A percentile compares a stretch with the other conserved stretches of the same genome.
These are phyloP conservation scores for Argyrosomus japonicus DNA, from an alignment of 2,113 vertebrate genomes.

Conservation along the genomic window DNA sequence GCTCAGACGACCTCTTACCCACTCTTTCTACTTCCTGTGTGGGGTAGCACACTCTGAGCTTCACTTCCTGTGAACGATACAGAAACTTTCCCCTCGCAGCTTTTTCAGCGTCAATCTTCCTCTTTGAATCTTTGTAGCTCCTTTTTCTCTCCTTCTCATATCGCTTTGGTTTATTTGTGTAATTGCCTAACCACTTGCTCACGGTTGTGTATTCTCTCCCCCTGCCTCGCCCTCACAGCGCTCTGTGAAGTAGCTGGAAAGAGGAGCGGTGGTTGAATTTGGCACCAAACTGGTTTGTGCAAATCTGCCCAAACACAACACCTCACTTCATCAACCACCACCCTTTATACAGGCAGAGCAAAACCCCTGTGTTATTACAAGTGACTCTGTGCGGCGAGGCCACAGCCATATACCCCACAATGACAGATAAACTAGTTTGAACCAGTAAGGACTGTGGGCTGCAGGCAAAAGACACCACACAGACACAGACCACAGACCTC, in stretches of 20 bases:
- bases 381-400: constrained; percentile 56
- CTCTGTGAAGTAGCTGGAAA: constrained; percentile 16
- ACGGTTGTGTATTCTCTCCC: background rate
- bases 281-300: constrained; percentile 21
- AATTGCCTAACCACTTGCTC: constrained; percentile 17
- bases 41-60: constrained; percentile 39
- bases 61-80: constrained; percentile 58
- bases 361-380: constrained; percentile 56
- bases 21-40: constrained; percentile 67
- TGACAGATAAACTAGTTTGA: constrained; percentile 68
- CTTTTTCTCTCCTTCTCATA: background rate
- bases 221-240: background rate
- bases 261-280: background rate
- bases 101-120: constrained; percentile 22
- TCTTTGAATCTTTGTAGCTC: constrained; percentile 14
- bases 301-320: constrained; percentile 33
- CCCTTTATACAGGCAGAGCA: constrained; percentile 13
- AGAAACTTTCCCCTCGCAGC: constrained; percentile 48
- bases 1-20: constrained; percentile 63
- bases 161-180: background rate
- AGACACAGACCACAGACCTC: constrained; percentile 36
- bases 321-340: constrained; percentile 31
- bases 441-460: constrained; percentile 58
- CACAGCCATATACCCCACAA: constrained; percentile 51
- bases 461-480: constrained; percentile 39